Percentiles rank a stretch among this genome's conserved stretches.
Conservation (phyloP, 1,140 invertebrate genomes). For the Lamellibrachia luymesi region DNA sequence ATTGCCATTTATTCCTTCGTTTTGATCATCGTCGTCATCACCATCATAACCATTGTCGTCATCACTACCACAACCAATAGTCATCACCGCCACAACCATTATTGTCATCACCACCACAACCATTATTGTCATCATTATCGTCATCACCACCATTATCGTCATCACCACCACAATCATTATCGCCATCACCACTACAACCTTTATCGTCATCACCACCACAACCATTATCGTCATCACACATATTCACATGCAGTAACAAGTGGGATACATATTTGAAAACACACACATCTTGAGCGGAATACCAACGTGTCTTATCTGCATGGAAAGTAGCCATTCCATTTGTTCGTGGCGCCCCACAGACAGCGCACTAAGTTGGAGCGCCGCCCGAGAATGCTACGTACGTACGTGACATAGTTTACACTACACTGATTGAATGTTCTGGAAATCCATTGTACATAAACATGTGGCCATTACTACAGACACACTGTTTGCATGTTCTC, state of each 20-base stretch:
- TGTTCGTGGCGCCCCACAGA: background rate
- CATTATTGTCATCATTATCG: background rate
- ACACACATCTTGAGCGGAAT: background rate
- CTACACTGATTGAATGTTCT: background rate
- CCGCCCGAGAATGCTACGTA: too few relatives aligned
- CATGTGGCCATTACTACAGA: background rate
- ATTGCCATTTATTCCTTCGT: background rate
- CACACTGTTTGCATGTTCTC: background rate
- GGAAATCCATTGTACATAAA: background rate
- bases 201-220: background rate
- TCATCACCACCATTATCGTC: background rate
- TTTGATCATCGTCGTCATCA: too few relatives aligned
- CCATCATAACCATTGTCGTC: background rate
- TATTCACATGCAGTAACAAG: background rate
- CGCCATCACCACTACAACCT: background rate
- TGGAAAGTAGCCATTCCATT: background rate
- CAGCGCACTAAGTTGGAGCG: too few relatives aligned
- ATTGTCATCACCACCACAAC: background rate
- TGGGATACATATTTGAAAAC: background rate
- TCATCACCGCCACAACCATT: background rate
- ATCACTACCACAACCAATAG: background rate
- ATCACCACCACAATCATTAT: too few relatives aligned
- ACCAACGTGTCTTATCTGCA: background rate
- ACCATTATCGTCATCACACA: background rate
- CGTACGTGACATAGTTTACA: background rate